Percentiles rank a stretch among this genome's conserved stretches.
phyloP scores from a whole-genome alignment of 2,113 vertebrate species.

The Lichenostomus cassidix region DNA sequence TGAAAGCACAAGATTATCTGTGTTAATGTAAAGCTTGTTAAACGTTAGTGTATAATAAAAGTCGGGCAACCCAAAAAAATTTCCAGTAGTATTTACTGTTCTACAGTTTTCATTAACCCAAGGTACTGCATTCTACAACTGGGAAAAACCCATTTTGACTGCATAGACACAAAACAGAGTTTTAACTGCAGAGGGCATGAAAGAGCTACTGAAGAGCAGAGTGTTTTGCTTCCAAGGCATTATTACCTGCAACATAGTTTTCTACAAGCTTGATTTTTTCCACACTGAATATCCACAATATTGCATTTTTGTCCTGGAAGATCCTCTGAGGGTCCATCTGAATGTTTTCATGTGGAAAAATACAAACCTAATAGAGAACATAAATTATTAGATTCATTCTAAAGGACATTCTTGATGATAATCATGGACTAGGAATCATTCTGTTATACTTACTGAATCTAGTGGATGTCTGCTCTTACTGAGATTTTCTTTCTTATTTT shows the following conservation, averaged over 20 bases:
- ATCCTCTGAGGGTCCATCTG: neutral
- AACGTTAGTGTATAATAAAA: neutral
- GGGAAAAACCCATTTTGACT: neutral
- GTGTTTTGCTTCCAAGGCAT: neutral
- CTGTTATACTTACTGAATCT: neutral
- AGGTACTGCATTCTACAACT: neutral
- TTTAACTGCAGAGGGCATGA: slow-evolving; percentile 62
- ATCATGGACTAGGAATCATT: neutral
- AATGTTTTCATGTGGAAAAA: neutral
- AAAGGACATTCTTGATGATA: neutral
- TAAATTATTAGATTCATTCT: neutral
- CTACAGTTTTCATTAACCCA: neutral
- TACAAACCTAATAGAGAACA: neutral
- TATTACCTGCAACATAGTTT: neutral
- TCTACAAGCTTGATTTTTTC: neutral
- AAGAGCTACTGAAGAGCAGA: slow-evolving; percentile 38
- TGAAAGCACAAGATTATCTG: neutral
- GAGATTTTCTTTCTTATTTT: neutral
- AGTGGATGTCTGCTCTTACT: neutral
- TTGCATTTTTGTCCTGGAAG: neutral
- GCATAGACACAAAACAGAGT: neutral
- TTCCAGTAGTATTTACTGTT: neutral
- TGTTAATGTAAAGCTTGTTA: neutral
- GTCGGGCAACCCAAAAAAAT: neutral
- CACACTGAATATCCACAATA: neutral